Evolutionary conservation across 2,113 vertebrate species (phyloP).

Genomic region (Thryonomys swinderianus): DNA sequence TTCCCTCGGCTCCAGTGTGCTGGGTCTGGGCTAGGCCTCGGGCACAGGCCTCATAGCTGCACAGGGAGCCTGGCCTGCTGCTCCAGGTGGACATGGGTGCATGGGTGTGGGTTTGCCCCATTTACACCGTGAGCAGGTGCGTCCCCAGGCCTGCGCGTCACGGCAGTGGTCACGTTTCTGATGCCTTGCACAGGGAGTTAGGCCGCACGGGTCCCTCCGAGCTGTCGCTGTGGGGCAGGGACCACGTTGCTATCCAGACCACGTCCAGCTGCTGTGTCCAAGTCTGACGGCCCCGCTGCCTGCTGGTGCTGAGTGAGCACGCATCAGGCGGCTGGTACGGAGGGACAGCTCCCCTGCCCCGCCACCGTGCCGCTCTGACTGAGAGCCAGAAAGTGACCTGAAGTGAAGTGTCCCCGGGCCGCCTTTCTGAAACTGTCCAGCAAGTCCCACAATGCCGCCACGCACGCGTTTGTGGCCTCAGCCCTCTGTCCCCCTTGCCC

Average conservation of each 20-base stretch:
- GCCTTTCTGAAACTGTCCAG: background rate
- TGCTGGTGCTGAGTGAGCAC: background rate
- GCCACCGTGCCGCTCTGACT: background rate
- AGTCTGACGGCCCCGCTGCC: background rate
- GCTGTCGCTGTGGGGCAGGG: background rate
- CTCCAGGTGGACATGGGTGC: background rate
- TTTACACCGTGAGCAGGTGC: background rate
- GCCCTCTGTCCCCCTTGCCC: background rate
- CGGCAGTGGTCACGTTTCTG: background rate
- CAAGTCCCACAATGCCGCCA: background rate
- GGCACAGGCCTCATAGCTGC: background rate
- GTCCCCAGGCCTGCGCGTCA: background rate
- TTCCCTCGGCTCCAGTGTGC: background rate
- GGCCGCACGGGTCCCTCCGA: background rate
- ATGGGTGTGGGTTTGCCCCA: background rate
- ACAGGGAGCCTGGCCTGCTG: background rate
- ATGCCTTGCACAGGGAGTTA: background rate
- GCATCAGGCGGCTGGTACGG: background rate
- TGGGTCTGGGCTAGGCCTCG: background rate
- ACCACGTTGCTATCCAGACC: background rate
- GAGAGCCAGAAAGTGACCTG: background rate
- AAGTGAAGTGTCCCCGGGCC: background rate
- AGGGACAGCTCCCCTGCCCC: background rate
- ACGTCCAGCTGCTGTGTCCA: background rate
- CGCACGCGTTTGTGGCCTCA: background rate